Conservation (phyloP, 1,140 invertebrate species). For the Drosophila pruinosa region DNA sequence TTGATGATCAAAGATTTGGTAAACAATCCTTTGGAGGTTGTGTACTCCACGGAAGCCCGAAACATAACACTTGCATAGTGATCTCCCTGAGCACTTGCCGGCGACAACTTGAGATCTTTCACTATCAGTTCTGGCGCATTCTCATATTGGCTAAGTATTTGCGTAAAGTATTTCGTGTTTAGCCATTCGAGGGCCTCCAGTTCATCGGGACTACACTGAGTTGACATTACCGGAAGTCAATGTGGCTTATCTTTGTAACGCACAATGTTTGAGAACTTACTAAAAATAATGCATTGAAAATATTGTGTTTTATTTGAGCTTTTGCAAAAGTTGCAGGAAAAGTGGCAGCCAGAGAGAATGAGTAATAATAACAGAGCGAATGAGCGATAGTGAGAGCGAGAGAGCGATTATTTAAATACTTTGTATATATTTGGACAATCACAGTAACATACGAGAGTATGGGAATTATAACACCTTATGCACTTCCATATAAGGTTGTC, state of each 20-base stretch:
- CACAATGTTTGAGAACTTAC: not conserved
- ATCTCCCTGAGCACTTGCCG: conserved; percentile 53
- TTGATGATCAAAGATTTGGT: conserved; percentile 46
- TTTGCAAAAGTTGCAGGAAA: not conserved
- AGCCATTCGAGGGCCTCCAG: conserved; percentile 43
- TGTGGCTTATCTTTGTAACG: not conserved
- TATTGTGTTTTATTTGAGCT: not conserved
- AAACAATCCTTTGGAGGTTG: not conserved
- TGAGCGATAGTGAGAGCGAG: not conserved
- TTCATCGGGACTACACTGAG: conserved; percentile 44
- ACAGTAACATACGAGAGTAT: no score
- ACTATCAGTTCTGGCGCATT: conserved; percentile 24
- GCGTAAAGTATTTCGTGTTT: conserved; percentile 25
- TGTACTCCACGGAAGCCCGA: conserved; percentile 18
- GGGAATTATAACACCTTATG: not conserved
- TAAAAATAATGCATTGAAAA: not conserved
- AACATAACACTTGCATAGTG: conserved; percentile 63
- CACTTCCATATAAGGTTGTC: not conserved
- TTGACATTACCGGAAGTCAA: not conserved
- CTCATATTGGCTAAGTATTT: conserved; percentile 29
- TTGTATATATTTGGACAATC: not conserved
- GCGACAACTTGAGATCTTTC: conserved; percentile 25
- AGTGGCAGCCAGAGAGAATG: not conserved
- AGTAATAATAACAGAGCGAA: not conserved
- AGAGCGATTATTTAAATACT: not conserved